phyloP scores from a whole-genome alignment of 2,113 vertebrate species.

The Xiphophorus hellerii region DNA sequence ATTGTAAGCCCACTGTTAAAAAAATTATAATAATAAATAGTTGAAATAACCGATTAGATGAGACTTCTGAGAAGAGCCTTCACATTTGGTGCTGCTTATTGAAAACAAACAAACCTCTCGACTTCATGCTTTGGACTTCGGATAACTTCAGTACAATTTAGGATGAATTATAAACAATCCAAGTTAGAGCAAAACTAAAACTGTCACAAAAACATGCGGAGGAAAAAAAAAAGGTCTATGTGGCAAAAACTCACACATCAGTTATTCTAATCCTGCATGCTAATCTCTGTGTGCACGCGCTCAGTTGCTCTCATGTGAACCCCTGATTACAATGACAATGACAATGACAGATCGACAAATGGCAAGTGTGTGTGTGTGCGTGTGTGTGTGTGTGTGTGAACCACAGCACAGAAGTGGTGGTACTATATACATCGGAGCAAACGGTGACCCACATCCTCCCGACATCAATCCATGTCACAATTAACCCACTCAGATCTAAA shows the following conservation, averaged over 20 bases:
- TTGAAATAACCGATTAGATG: conserved; percentile 3
- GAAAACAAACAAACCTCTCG: not conserved
- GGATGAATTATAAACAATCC: not conserved
- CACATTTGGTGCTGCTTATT: conserved; percentile 44
- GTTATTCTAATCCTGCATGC: too few species aligned
- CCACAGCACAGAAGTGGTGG: conserved; percentile 55
- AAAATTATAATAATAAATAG: too few species aligned
- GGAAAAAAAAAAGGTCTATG: too few species aligned
- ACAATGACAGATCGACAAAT: conserved; percentile 45
- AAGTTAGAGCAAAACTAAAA: not conserved
- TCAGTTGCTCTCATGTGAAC: not conserved
- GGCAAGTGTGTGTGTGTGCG: conserved; percentile 7
- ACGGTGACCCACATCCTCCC: conserved; percentile 33
- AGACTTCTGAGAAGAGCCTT: conserved; percentile 39
- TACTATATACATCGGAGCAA: conserved; percentile 63
- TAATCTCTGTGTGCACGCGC: not conserved
- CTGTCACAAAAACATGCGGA: conserved; percentile 15
- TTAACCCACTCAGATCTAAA: not conserved
- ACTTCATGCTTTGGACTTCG: conserved; percentile 6
- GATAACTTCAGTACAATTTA: conserved; percentile 4
- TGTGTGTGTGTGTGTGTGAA: conserved; percentile 6
- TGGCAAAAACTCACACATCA: too few species aligned
- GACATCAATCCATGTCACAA: conserved; percentile 17
- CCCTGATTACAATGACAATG: conserved; percentile 40
- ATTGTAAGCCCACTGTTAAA: too few species aligned